Conservation (phyloP, 2,797 vertebrate species). For the Delichon dasypus region DNA sequence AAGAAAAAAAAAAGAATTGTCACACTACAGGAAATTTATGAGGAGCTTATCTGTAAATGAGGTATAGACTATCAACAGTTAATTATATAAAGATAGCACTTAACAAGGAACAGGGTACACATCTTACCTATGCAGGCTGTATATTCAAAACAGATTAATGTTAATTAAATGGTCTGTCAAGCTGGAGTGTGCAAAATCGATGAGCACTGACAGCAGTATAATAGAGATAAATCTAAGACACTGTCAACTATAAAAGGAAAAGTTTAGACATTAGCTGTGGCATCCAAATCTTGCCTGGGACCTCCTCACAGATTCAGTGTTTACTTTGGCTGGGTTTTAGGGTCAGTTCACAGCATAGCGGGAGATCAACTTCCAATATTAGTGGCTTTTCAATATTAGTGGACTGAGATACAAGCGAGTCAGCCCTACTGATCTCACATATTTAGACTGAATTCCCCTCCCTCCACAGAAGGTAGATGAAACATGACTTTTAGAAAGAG, state of each 20-base stretch:
- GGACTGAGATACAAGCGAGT: not conserved
- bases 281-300: not conserved
- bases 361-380: not conserved
- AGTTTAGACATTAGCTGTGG: not conserved
- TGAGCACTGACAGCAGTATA: slow-evolving; percentile 47
- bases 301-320: not conserved
- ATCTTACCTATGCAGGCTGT: slow-evolving; percentile 34
- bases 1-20: not conserved
- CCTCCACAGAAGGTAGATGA: not conserved
- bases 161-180: slow-evolving; percentile 68
- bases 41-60: slow-evolving; percentile 23
- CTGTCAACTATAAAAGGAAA: not conserved
- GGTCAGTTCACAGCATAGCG: not conserved
- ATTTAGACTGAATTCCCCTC: not conserved
- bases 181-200: slow-evolving; percentile 35
- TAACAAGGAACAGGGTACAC: not conserved
- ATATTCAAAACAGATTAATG: slow-evolving; percentile 66
- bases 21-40: not conserved
- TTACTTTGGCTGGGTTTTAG: not conserved
- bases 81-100: slow-evolving; percentile 13
- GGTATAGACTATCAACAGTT: not conserved
- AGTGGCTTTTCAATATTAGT: not conserved
- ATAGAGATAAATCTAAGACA: slow-evolving; percentile 63
- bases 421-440: not conserved
- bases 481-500: not conserved